These are phyloP conservation scores for Pelvicachromis taeniatus DNA, from an alignment of 2,113 vertebrate genomes.

Conservation along the genomic window DNA sequence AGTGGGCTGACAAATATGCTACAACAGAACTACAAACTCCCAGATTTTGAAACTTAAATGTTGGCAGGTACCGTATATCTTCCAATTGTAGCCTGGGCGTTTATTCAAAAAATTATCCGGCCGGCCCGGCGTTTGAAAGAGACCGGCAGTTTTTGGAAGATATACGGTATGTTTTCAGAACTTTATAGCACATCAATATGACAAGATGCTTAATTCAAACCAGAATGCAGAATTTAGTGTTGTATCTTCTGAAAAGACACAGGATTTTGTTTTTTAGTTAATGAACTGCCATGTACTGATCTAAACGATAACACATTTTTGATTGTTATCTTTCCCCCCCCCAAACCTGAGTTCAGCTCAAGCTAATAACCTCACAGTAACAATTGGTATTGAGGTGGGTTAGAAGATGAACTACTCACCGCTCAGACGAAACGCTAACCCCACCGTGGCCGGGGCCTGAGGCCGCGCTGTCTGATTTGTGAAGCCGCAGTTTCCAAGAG, in stretches of 20 bases:
- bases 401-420: slow-evolving; percentile 59
- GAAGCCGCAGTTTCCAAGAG: slow-evolving; percentile 87
- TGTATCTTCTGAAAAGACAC: not conserved
- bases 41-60: not conserved
- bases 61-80: no score
- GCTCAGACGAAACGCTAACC: slow-evolving; percentile 81
- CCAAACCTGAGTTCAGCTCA: fast-evolving
- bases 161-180: not conserved
- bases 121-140: no score
- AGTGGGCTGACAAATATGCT: not conserved
- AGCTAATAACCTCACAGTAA: not conserved
- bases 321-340: fast-evolving
- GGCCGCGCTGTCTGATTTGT: slow-evolving; percentile 89
- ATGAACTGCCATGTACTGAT: not conserved
- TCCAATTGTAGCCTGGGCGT: no score
- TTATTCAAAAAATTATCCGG: no score
- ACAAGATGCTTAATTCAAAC: not conserved
- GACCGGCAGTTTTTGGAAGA: no score
- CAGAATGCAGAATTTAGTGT: not conserved
- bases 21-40: not conserved
- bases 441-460: slow-evolving; percentile 86
- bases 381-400: not conserved
- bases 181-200: not conserved
- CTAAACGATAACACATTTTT: no score
- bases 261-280: not conserved